Evolutionary conservation across 1,140 invertebrate species (phyloP).

Genomic region (Asbolus verrucosus): DNA sequence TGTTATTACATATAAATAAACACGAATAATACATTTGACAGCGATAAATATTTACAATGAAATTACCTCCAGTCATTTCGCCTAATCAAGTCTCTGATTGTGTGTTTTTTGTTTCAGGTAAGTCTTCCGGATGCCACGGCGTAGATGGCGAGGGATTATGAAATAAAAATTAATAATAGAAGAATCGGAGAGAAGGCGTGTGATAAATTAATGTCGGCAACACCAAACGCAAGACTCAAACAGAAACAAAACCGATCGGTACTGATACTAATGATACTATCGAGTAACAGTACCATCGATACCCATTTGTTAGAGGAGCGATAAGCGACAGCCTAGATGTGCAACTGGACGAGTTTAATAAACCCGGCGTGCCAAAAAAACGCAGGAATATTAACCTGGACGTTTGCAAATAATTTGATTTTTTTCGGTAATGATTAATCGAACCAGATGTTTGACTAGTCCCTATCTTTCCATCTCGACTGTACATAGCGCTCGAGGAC

Average conservation of each 20-base stretch:
- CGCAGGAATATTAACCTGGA: conserved; percentile 1
- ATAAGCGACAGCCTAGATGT: conserved; percentile 35
- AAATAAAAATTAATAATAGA: conserved; percentile 4
- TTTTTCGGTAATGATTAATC: conserved; percentile 26
- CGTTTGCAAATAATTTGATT: conserved; percentile 26
- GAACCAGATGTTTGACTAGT: conserved; percentile 31
- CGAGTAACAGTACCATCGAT: conserved; percentile 16
- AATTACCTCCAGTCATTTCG: conserved; percentile 25
- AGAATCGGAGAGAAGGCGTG: neutral
- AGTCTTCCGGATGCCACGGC: conserved; percentile 26
- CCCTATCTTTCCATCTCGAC: conserved; percentile 22
- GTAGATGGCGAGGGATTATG: conserved; percentile 12
- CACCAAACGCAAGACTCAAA: conserved; percentile 32
- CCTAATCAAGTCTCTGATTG: conserved; percentile 26
- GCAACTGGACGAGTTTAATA: conserved; percentile 34
- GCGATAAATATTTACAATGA: conserved; percentile 36
- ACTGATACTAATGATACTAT: conserved; percentile 38
- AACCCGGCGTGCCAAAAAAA: conserved; percentile 19
- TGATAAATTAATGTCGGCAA: conserved; percentile 30
- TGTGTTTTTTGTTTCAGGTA: conserved; percentile 29
- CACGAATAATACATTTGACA: conserved; percentile 34
- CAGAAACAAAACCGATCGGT: conserved; percentile 39
- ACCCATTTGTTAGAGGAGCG: conserved; percentile 40
- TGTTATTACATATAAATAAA: conserved; percentile 37
- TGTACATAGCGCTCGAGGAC: conserved; percentile 3